phyloP scores from a whole-genome alignment of 1,140 invertebrate genomes.

The Aleiodes sp. region DNA sequence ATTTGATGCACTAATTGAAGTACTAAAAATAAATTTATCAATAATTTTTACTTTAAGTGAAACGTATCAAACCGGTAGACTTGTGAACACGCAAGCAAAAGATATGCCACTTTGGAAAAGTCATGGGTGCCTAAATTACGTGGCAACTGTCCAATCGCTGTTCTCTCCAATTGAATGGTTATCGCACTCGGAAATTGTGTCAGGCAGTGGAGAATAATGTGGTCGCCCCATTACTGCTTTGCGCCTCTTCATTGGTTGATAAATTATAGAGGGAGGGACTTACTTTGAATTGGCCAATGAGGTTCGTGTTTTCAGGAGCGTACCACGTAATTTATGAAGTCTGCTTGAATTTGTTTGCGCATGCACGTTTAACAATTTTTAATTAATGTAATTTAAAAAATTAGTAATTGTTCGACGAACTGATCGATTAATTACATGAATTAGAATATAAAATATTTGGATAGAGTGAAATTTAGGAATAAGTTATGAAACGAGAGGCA shows the following conservation, averaged over 20 bases:
- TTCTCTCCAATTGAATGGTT: conserved; percentile 15
- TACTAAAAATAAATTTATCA: not conserved
- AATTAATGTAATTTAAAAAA: no score
- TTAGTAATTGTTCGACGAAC: no score
- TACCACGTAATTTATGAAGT: no score
- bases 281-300: not conserved
- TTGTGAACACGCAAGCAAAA: conserved; percentile 3
- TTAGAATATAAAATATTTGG: no score
- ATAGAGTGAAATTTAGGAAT: no score
- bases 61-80: not conserved
- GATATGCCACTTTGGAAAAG: not conserved
- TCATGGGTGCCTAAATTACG: conserved; percentile 20
- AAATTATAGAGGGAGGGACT: not conserved
- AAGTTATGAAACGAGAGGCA: no score
- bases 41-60: no score
- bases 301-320: not conserved
- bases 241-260: not conserved
- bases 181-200: not conserved
- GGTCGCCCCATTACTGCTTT: not conserved
- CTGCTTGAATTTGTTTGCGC: no score
- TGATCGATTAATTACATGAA: no score
- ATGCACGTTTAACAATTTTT: no score
- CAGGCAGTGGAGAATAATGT: not conserved
- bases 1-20: not conserved
- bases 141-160: conserved; percentile 30